Base-by-base conservation (phyloP, 2,888 invertebrate genomes). In the Globia sparganii region DNA sequence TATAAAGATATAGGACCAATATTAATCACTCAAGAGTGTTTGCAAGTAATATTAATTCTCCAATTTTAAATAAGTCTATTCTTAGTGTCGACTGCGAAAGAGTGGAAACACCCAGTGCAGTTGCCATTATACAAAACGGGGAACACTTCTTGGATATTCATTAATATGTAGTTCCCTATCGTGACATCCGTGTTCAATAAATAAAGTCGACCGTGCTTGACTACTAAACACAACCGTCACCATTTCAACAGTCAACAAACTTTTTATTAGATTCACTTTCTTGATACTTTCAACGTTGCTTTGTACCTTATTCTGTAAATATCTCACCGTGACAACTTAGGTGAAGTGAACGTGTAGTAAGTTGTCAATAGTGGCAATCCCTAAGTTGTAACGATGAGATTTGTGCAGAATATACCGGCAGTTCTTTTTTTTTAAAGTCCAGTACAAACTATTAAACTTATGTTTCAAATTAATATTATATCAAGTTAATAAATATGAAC, bases 131-230 rank as follows among this genome's bases (percentile, higher is more conserved):
- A 69, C 68, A 72, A 53, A 75, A 79, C 59, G 13, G 13, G 13
- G 62, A 53, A 5, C 66, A 70, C 25, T 81, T 81, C 81, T 79
- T 31, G 61, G 81, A 83, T 81, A 70, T 78, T 56, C 83, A 81
- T 81, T 67, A 83, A 81, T 81, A 81, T 81, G 73, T 78, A 78
- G 66, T 62, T 28, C 43, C 15, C 43, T 73, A 79, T 83, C 81
- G 81, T 81, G 81, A 81, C 83, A 81, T 81, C 83, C 81, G 83
- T 71, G 75, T 75, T 64, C 59, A 83, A 78, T 77, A 81, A 59
- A 68, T 62, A 64, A 69, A 78, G 43, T 64, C 59, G 64, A 64
- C 62, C 46, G 62, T 59, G 53, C 59, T 68, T 71, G 83, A 83
- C 75, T 83, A 46, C 59, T 74, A 82, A 83, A 71, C 58, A 81